Percentiles rank a stretch among this genome's conserved stretches.
These are phyloP conservation scores for Oligia fasciuncula DNA, from an alignment of 2,888 invertebrate genomes.

Conservation along the genomic window DNA sequence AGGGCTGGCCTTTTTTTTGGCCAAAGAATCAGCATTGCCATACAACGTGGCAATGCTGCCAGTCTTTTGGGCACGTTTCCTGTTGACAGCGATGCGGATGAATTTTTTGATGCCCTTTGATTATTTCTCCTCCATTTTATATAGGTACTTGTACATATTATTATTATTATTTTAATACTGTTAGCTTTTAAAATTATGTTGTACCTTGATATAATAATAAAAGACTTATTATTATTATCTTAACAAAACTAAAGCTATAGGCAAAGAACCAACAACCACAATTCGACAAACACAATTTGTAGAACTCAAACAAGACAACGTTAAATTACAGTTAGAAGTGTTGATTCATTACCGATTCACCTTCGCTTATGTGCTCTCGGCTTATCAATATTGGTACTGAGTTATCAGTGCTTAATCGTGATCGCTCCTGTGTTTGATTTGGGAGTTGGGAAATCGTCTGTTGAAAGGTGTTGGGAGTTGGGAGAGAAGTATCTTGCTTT, in stretches of 20 bases:
- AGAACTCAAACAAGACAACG: constrained; percentile 51
- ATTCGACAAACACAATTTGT: constrained; percentile 49
- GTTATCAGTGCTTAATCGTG: constrained; percentile 45
- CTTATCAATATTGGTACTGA: constrained; percentile 57
- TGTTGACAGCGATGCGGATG: too few relatives aligned
- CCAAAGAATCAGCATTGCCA: too few relatives aligned
- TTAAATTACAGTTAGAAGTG: constrained; percentile 52
- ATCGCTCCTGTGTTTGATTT: constrained; percentile 29
- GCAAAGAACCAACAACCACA: constrained; percentile 33
- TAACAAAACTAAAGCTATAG: neutral
- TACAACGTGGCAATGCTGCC: too few relatives aligned
- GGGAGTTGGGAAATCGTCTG: neutral
- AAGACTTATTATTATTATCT: neutral
- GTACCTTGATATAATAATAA: too few relatives aligned
- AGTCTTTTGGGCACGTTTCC: too few relatives aligned
- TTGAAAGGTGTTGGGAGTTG: constrained; percentile 12
- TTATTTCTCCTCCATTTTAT: too few relatives aligned
- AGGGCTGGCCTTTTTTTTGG: too few relatives aligned
- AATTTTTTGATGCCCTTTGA: too few relatives aligned
- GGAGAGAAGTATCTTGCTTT: neutral
- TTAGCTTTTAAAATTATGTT: too few relatives aligned
- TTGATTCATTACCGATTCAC: constrained; percentile 58
- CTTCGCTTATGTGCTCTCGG: constrained; percentile 43
- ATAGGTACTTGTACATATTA: too few relatives aligned
- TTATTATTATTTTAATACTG: too few relatives aligned